These are phyloP conservation scores for Pseudois nayaur DNA, from an alignment of 2,113 vertebrate genomes.

Conservation along the genomic window DNA sequence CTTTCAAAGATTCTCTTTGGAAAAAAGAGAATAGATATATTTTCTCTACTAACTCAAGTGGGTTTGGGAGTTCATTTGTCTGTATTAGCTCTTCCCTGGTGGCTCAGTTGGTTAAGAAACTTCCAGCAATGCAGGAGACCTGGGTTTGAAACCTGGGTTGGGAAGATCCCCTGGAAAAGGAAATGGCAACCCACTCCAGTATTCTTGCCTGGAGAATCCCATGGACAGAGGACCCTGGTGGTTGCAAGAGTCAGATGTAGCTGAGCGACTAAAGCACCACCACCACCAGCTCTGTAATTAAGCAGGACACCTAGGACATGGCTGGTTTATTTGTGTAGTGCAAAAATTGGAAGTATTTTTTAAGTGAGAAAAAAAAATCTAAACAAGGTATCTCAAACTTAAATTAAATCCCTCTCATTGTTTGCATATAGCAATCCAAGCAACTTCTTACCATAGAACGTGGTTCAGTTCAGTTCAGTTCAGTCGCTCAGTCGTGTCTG, in stretches of 20 bases:
- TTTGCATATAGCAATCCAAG: conserved; percentile 17
- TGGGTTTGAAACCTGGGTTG: not conserved
- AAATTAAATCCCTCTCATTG: conserved; percentile 44
- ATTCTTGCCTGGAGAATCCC: not conserved
- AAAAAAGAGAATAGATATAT: not conserved
- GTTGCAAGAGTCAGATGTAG: not conserved
- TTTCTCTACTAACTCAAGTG: not conserved
- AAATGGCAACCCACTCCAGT: not conserved
- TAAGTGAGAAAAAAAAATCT: not conserved
- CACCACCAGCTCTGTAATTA: not conserved
- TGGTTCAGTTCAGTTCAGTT: not conserved
- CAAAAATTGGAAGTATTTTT: conserved; percentile 19
- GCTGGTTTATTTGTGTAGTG: conserved; percentile 3
- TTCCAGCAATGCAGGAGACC: not conserved
- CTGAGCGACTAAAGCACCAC: not conserved
- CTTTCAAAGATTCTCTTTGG: conserved; percentile 1
- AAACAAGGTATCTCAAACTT: conserved; percentile 36
- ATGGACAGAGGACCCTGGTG: not conserved
- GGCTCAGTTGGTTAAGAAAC: not conserved
- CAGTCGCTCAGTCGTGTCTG: too few species aligned
- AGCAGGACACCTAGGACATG: not conserved
- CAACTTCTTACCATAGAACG: not conserved
- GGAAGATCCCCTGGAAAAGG: not conserved
- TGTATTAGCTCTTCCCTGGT: not conserved
- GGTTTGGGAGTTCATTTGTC: not conserved